Base-by-base conservation (phyloP, 2,888 invertebrate genomes). In the Amphipoea lucens region DNA sequence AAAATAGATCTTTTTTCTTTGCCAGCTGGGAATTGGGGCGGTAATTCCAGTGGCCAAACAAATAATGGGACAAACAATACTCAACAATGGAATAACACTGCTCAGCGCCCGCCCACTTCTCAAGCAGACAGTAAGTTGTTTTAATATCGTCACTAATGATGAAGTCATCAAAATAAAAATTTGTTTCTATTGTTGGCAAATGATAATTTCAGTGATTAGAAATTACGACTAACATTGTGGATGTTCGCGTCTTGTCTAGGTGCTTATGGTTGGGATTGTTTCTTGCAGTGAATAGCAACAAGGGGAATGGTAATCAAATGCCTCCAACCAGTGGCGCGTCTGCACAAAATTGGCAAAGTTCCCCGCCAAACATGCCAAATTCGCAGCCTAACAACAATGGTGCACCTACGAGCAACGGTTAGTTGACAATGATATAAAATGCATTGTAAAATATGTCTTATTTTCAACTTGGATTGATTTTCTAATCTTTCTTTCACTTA, bases 21-120 rank as follows among this genome's bases (percentile, higher is more conserved):
- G 88, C 90, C 94, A 96, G 96, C 96, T 93, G 97, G 96, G 90
- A 97, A 96, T 92, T 97, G 97, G 97, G 96, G 96, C 91, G 94
- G 95, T 89, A 95, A 94, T 92, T 95, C 95, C 88, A 94, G 95
- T 91, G 95, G 95, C 90, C 96, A 95, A 93, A 92, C 95, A 82
- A 96, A 95, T 93, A 96, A 94, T 92, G 94, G 94, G 88, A 92
- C 96, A 87, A 95, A 95, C 94, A 96, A 95, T 95, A 94, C 95
- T 94, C 96, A 96, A 93, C 97, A 97, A 93, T 97, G 97, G 97
- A 96, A 95, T 92, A 97, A 93, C 90, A 92, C 95, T 87, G 95
- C 94, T 87, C 97, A 97, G 90, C 95, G 97, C 82, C 97, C 97
- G 89, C 97, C 97, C 84, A 95, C 96, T 92, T 96, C 97, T 86